phyloP scores from a whole-genome alignment of 2,797 vertebrate species.

The Schizopygopsis pylzovi region DNA sequence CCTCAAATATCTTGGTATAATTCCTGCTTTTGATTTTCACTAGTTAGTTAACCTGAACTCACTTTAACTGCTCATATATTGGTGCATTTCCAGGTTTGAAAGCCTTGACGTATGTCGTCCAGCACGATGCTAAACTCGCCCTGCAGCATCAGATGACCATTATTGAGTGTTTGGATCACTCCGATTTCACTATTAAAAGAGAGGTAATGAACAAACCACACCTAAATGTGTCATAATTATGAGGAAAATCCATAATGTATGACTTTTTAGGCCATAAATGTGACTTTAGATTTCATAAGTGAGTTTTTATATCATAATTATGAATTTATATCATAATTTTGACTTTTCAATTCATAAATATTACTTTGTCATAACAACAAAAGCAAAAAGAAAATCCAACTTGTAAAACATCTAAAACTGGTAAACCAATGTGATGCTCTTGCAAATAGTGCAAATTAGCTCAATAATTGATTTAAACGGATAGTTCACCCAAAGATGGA shows the following conservation, averaged over 20 bases:
- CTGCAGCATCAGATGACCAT: constrained; percentile 99
- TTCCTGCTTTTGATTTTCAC: neutral
- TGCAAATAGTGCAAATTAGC: neutral
- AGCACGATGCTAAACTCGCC: constrained; percentile 93
- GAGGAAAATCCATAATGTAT: neutral
- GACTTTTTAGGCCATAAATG: neutral
- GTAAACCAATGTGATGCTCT: neutral
- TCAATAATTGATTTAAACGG: neutral
- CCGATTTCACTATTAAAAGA: constrained; percentile 94
- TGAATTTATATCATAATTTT: neutral
- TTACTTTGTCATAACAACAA: neutral
- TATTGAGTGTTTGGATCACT: constrained; percentile 95
- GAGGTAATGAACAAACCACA: constrained; percentile 76
- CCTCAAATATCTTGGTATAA: constrained; percentile 96
- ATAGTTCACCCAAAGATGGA: too few species aligned
- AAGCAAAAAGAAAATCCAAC: neutral
- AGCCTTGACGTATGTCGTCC: constrained; percentile 94
- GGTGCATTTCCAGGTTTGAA: constrained; percentile 78
- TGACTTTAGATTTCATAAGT: too few species aligned
- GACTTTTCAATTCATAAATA: neutral
- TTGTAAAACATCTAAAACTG: neutral
- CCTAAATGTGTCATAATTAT: too few species aligned
- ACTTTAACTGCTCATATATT: neutral
- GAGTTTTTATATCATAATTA: too few species aligned
- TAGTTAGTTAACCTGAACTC: neutral